phyloP scores from a whole-genome alignment of 1,140 invertebrate species.

The Ectropis grisescens region DNA sequence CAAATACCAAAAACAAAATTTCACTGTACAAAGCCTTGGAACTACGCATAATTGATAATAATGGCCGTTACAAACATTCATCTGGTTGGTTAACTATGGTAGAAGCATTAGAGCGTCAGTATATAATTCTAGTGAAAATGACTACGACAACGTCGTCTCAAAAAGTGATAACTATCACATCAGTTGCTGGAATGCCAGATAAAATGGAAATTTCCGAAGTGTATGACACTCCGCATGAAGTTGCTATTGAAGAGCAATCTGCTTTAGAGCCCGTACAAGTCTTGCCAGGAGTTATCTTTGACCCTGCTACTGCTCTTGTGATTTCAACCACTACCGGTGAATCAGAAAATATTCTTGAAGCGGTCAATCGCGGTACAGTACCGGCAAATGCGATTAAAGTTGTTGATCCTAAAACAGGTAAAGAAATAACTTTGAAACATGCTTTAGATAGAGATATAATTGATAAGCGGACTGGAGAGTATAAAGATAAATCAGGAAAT shows the following conservation, averaged over 20 bases:
- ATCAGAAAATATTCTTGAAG: constrained; percentile 77
- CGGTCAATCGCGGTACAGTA: constrained; percentile 77
- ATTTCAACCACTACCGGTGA: constrained; percentile 80
- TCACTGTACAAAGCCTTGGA: constrained; percentile 82
- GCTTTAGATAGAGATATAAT: constrained; percentile 83
- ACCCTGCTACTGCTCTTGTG: constrained; percentile 79
- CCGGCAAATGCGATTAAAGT: constrained; percentile 79
- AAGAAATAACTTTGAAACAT: constrained; percentile 80
- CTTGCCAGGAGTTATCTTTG: constrained; percentile 79
- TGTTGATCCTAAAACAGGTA: constrained; percentile 79
- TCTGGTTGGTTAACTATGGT: constrained; percentile 78
- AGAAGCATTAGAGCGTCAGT: constrained; percentile 80
- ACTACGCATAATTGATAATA: constrained; percentile 82
- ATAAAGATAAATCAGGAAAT: constrained; percentile 75
- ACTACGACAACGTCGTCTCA: constrained; percentile 50
- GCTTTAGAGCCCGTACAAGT: constrained; percentile 78
- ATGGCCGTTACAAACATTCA: constrained; percentile 78
- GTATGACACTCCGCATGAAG: constrained; percentile 33
- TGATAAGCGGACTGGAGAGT: constrained; percentile 79
- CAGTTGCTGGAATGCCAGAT: constrained; percentile 74
- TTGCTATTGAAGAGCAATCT: constrained; percentile 66
- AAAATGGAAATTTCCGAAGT: constrained; percentile 75
- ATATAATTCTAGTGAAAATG: constrained; percentile 73
- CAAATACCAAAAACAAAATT: constrained; percentile 77
- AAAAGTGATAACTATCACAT: constrained; percentile 75